A percentile compares a stretch with the other conserved stretches of the same genome.
Evolutionary conservation across 2,888 invertebrate species (phyloP).

Genomic region (Beris chalybata): DNA sequence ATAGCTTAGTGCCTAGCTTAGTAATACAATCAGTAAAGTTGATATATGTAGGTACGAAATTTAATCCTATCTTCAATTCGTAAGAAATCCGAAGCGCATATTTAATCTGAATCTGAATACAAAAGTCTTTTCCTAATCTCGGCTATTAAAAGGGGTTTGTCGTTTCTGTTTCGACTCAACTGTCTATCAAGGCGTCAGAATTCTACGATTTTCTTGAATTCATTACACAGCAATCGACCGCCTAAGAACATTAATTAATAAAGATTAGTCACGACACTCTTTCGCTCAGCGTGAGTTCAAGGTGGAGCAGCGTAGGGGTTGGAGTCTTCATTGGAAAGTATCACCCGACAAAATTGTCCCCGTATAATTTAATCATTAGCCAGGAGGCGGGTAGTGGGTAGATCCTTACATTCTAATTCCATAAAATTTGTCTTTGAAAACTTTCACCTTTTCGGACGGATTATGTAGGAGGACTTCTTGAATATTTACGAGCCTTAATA

Average conservation of each 20-base stretch:
- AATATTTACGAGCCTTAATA: conserved; percentile 34
- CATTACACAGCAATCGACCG: conserved; percentile 32
- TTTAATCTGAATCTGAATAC: conserved; percentile 8
- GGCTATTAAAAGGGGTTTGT: conserved; percentile 24
- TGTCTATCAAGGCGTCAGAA: conserved; percentile 20
- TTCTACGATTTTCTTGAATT: conserved; percentile 31
- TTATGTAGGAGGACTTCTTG: conserved; percentile 32
- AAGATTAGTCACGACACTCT: conserved; percentile 33
- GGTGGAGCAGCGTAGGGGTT: background rate
- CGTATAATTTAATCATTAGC: conserved; percentile 40
- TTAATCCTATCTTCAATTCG: background rate
- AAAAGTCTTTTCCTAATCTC: conserved; percentile 22
- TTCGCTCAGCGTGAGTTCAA: conserved; percentile 17
- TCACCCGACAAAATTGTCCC: conserved; percentile 27
- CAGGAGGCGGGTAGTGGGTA: conserved; percentile 32
- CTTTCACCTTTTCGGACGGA: conserved; percentile 35
- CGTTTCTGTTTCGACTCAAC: background rate
- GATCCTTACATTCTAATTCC: conserved; percentile 38
- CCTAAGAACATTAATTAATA: conserved; percentile 37
- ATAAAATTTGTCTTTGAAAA: conserved; percentile 39
- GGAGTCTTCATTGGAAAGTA: background rate
- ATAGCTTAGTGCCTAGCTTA: too few relatives aligned
- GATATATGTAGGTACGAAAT: too few relatives aligned
- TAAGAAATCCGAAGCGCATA: conserved; percentile 1
- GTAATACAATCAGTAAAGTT: too few relatives aligned